Percentiles rank a stretch among this genome's conserved stretches.
These are phyloP conservation scores for Drosophila simulans DNA, from an alignment of 1,140 invertebrate species.

Conservation along the genomic window DNA sequence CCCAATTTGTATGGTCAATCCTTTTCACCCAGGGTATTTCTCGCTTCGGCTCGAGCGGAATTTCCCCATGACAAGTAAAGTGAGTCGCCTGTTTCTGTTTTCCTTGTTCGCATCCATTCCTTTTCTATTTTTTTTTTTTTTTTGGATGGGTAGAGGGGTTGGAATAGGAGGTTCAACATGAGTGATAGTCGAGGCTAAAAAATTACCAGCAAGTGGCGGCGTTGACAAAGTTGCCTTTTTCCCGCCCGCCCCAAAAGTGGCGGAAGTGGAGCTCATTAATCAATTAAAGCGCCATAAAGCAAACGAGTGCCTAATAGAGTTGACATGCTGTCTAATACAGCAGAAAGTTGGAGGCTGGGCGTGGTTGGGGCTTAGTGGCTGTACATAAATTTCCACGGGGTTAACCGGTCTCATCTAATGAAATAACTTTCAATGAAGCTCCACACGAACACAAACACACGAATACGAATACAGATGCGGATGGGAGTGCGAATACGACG, in stretches of 20 bases:
- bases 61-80: slow-evolving; percentile 19
- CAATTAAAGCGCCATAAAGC: slow-evolving; percentile 70
- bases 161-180: slow-evolving; percentile 14
- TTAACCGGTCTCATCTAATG: slow-evolving; percentile 51
- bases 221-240: slow-evolving; percentile 60
- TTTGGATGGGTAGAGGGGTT: too few relatives aligned
- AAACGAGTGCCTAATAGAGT: slow-evolving; percentile 64
- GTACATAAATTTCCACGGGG: slow-evolving; percentile 68
- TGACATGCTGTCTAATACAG: slow-evolving; percentile 58
- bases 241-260: slow-evolving; percentile 4
- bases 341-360: slow-evolving; percentile 1
- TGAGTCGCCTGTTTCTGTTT: slow-evolving; percentile 28
- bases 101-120: slow-evolving; percentile 5
- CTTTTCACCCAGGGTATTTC: background rate
- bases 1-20: background rate
- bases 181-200: slow-evolving; percentile 55
- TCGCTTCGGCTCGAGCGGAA: background rate
- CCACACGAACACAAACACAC: background rate
- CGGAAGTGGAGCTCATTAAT: slow-evolving; percentile 58
- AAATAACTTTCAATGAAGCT: slow-evolving; percentile 60
- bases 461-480: too few relatives aligned
- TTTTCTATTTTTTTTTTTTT: background rate
- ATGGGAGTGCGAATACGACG: too few relatives aligned
- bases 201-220: slow-evolving; percentile 54
- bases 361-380: slow-evolving; percentile 41